These are phyloP conservation scores for Frankliniella intonsa DNA, from an alignment of 2,888 invertebrate species.

Conservation along the genomic window DNA sequence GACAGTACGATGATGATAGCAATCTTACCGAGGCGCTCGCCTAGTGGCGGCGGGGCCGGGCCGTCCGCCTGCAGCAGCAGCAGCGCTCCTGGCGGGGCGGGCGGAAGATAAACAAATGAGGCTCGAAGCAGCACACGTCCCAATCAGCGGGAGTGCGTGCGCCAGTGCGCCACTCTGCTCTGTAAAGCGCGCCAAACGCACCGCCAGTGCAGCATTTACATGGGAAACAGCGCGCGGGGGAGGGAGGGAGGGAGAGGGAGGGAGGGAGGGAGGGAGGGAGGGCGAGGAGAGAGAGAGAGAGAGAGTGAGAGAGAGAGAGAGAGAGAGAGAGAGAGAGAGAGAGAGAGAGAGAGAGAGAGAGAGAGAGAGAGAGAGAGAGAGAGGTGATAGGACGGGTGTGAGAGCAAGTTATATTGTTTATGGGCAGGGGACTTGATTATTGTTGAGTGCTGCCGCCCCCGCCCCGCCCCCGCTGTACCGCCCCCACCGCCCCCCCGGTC, in stretches of 20 bases:
- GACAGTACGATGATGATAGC: too few relatives aligned
- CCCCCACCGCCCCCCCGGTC: neutral
- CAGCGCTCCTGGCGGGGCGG: too few relatives aligned
- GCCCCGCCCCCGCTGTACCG: neutral
- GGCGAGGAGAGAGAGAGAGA: neutral
- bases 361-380: neutral
- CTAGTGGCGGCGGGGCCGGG: too few relatives aligned
- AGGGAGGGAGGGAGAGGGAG: neutral
- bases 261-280: neutral
- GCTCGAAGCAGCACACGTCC: neutral
- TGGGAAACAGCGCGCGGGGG: neutral
- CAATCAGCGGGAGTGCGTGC: constrained; percentile 14
- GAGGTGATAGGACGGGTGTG: too few relatives aligned
- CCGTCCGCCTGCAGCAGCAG: too few relatives aligned
- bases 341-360: neutral
- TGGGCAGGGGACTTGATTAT: neutral
- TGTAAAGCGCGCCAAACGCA: too few relatives aligned
- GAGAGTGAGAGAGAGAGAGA: neutral
- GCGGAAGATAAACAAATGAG: too few relatives aligned
- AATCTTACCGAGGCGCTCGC: too few relatives aligned
- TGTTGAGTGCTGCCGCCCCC: neutral
- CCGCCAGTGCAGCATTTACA: neutral
- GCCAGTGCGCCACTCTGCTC: neutral
- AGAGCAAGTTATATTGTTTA: neutral
- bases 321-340: neutral